These are phyloP conservation scores for Polydrusus tereticollis DNA, from an alignment of 2,888 invertebrate species.

Conservation along the genomic window DNA sequence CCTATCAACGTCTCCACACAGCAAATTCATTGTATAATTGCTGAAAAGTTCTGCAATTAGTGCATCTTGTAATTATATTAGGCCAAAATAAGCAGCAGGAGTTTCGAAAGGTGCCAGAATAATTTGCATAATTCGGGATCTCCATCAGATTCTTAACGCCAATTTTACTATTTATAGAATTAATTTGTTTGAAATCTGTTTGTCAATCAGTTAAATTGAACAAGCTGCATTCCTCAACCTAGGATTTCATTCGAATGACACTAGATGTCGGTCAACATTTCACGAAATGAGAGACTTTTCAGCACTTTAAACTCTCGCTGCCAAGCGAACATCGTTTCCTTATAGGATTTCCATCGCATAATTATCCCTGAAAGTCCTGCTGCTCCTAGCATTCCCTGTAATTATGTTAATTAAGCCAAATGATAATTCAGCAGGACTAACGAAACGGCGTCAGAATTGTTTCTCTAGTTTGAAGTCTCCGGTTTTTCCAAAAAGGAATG, in stretches of 20 bases:
- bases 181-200: not conserved
- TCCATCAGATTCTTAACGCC: no score
- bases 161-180: no score
- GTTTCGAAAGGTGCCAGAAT: no score
- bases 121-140: no score
- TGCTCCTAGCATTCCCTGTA: not conserved
- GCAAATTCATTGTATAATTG: no score
- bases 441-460: conserved; percentile 2
- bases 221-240: not conserved
- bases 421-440: conserved; percentile 21
- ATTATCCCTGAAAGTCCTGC: conserved; percentile 19
- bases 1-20: no score
- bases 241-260: not conserved
- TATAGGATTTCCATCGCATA: conserved; percentile 9
- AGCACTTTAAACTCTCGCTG: conserved; percentile 2
- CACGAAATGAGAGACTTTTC: conserved; percentile 8
- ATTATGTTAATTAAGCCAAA: conserved; percentile 17
- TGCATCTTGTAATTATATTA: no score
- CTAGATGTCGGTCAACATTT: conserved; percentile 12
- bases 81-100: no score
- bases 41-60: no score
- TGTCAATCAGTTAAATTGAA: not conserved
- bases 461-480: conserved; percentile 4
- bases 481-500: not conserved
- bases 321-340: conserved; percentile 1